phyloP scores from a whole-genome alignment of 2,888 invertebrate species.

The Campoplex nolae region DNA sequence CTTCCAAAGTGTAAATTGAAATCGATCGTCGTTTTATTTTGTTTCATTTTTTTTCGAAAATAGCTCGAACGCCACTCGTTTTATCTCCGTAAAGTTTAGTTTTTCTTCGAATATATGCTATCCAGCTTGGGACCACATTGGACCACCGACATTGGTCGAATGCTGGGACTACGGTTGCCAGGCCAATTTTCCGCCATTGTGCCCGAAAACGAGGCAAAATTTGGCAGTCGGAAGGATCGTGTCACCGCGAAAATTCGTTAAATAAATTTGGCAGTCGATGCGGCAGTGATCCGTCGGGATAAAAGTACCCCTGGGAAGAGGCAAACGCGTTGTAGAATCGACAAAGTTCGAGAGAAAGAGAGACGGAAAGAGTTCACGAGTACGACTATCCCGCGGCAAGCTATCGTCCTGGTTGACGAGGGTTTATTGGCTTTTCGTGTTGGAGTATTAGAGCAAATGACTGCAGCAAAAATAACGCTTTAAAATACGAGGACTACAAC shows the following conservation, averaged over 20 bases:
- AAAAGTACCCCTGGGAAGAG: slow-evolving; percentile 76
- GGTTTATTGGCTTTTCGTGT: slow-evolving; percentile 80
- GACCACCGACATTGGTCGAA: slow-evolving; percentile 4
- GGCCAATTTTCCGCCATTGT: slow-evolving; percentile 51
- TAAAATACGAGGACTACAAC: slow-evolving; percentile 39
- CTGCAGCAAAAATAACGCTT: slow-evolving; percentile 54
- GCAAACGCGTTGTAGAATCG: slow-evolving; percentile 68
- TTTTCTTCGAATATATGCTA: neutral
- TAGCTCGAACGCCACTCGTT: neutral
- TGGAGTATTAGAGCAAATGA: slow-evolving; percentile 65
- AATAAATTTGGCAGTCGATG: slow-evolving; percentile 77
- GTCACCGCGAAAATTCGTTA: slow-evolving; percentile 77
- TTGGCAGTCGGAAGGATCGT: slow-evolving; percentile 68
- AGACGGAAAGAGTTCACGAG: slow-evolving; percentile 59
- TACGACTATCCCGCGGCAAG: slow-evolving; percentile 60
- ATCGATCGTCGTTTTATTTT: neutral
- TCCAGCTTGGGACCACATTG: neutral
- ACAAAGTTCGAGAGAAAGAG: slow-evolving; percentile 63
- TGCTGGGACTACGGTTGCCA: slow-evolving; percentile 29
- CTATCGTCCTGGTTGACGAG: slow-evolving; percentile 77
- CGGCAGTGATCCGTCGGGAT: slow-evolving; percentile 72
- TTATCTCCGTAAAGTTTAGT: neutral
- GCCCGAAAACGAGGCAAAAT: slow-evolving; percentile 61
- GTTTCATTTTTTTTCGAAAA: too few species aligned
- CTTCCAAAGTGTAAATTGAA: neutral